Conservation (phyloP, 2,797 vertebrate genomes). For the Zenarchopterus dispar region DNA sequence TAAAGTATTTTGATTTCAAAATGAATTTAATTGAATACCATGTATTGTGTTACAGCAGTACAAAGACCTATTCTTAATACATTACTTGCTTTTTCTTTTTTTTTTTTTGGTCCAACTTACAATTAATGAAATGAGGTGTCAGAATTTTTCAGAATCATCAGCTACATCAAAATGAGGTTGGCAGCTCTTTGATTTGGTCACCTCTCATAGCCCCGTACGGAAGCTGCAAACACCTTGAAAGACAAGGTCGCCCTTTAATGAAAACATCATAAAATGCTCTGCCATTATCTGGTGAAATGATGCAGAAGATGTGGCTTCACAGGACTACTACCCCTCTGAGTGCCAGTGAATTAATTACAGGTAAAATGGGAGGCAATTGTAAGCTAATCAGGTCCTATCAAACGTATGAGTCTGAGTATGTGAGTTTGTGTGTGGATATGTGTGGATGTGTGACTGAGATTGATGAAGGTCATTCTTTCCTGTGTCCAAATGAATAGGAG, state of each 20-base stretch:
- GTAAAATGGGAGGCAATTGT: conserved; percentile 63
- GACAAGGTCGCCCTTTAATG: conserved; percentile 75
- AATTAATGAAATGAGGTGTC: conserved; percentile 40
- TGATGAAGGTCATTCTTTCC: conserved; percentile 64
- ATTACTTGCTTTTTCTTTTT: neutral
- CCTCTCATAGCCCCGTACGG: conserved; percentile 22
- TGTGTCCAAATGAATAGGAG: conserved; percentile 31
- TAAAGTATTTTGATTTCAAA: too few species aligned
- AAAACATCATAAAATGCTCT: conserved; percentile 78
- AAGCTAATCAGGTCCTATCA: conserved; percentile 60
- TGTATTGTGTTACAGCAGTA: neutral
- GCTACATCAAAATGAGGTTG: conserved; percentile 47
- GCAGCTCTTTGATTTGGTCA: conserved; percentile 44
- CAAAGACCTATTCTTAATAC: neutral
- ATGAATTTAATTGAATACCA: neutral
- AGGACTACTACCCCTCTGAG: conserved; percentile 66
- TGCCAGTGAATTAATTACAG: conserved; percentile 77
- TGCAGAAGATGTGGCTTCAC: conserved; percentile 79
- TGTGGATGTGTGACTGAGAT: conserved; percentile 13
- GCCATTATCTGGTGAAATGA: conserved; percentile 83
- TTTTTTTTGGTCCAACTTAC: neutral
- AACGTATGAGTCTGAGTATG: conserved; percentile 16
- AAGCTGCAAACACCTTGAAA: conserved; percentile 69
- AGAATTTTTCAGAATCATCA: conserved; percentile 53
- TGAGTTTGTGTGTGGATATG: conserved; percentile 9